Conservation (phyloP, 2,113 vertebrate species). For the Bubo bubo region DNA sequence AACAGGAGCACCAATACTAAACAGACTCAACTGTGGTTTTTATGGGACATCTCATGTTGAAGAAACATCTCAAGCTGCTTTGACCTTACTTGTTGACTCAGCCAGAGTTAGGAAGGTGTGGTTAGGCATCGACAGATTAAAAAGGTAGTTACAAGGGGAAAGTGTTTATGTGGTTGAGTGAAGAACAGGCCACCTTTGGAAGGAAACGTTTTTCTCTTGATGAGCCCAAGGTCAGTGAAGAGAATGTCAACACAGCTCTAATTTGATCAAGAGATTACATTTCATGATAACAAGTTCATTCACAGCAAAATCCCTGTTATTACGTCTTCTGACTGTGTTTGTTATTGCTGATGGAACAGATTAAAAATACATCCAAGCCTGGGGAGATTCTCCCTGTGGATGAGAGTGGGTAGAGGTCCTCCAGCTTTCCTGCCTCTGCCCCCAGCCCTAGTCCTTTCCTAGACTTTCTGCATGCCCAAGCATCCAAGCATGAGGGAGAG, state of each 20-base stretch:
- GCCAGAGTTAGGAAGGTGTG: neutral
- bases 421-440: neutral
- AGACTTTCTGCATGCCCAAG: neutral
- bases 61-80: neutral
- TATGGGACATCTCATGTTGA: neutral
- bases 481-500: conserved; percentile 9
- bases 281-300: conserved; percentile 31
- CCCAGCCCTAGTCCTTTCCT: neutral
- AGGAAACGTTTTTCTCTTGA: conserved; percentile 1
- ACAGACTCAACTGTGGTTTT: neutral
- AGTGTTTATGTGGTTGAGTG: neutral
- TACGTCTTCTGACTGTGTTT: conserved; percentile 32
- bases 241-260: neutral
- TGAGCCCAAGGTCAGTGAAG: conserved; percentile 30
- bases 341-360: conserved; percentile 55
- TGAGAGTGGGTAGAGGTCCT: neutral
- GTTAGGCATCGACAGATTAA: neutral
- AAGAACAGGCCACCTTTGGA: neutral
- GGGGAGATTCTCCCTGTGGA: neutral
- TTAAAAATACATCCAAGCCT: conserved; percentile 36
- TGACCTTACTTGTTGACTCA: neutral
- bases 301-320: conserved; percentile 23
- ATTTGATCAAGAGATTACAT: neutral
- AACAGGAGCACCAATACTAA: neutral
- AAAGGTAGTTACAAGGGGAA: neutral